Evolutionary conservation across 2,888 invertebrate genomes (phyloP).

Genomic region (Drosophila hamatofila): DNA sequence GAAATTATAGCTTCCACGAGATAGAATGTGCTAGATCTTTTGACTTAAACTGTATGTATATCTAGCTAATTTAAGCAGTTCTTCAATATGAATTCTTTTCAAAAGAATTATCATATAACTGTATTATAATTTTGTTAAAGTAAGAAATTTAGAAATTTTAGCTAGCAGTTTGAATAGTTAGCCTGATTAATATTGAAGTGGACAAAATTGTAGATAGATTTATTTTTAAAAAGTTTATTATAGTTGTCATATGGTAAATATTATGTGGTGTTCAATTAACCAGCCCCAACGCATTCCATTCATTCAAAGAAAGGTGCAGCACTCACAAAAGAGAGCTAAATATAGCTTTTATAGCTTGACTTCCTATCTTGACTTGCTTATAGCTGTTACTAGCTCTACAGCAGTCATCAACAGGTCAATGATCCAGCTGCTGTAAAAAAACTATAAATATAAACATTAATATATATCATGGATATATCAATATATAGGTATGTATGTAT

Average conservation of each 20-base stretch:
- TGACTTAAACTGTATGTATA: too few species aligned
- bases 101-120: too few species aligned
- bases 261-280: neutral
- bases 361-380: neutral
- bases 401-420: slow-evolving; percentile 58
- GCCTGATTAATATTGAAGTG: neutral
- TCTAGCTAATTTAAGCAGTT: too few species aligned
- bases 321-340: slow-evolving; percentile 5
- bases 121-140: too few species aligned
- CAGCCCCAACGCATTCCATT: neutral
- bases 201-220: neutral
- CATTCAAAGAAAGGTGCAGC: neutral
- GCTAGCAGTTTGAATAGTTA: neutral
- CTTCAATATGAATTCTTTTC: too few species aligned
- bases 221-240: neutral
- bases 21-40: neutral
- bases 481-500: neutral
- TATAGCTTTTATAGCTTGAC: neutral
- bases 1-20: neutral
- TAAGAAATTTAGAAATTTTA: neutral
- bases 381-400: slow-evolving; percentile 20
- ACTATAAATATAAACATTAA: slow-evolving; percentile 4
- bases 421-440: slow-evolving; percentile 53
- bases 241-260: neutral
- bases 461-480: neutral